Percentiles rank a stretch among this genome's conserved stretches.
Evolutionary conservation across 2,113 vertebrate species (phyloP).

Genomic region (Clinocottus analis): DNA sequence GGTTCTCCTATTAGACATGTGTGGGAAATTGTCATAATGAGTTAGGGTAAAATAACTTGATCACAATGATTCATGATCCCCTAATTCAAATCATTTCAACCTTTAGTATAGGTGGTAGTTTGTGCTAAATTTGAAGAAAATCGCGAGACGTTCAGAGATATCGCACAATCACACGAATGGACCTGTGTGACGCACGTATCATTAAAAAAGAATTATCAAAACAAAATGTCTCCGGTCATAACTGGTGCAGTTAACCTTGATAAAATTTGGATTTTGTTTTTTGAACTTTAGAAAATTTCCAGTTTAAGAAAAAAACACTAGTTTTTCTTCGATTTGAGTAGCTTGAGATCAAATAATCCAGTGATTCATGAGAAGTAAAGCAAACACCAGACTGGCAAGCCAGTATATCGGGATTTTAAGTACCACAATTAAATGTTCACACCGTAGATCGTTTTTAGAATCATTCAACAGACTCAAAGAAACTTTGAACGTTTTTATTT

Average conservation of each 20-base stretch:
- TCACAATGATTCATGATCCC: too few species aligned
- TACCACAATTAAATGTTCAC: not conserved
- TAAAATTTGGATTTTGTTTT: not conserved
- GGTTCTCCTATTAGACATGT: not conserved
- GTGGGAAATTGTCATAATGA: not conserved
- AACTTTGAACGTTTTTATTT: slow-evolving; percentile 62
- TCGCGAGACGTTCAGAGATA: too few species aligned
- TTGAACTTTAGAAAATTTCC: not conserved
- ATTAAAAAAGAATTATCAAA: too few species aligned
- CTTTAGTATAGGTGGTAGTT: too few species aligned
- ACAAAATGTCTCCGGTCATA: too few species aligned
- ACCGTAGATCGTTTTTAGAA: too few species aligned
- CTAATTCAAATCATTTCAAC: not conserved
- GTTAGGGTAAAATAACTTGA: not conserved
- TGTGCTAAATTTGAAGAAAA: too few species aligned
- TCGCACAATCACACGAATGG: too few species aligned
- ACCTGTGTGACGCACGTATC: too few species aligned
- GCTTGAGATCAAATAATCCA: not conserved
- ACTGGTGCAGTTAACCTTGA: not conserved
- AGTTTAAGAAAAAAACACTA: not conserved
- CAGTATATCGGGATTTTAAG: not conserved
- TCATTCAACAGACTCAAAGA: not conserved
- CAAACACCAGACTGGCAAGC: not conserved
- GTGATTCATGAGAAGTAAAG: not conserved
- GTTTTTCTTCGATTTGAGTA: not conserved